Conservation (phyloP, 2,113 vertebrate genomes). For the Regulus satrapa region DNA sequence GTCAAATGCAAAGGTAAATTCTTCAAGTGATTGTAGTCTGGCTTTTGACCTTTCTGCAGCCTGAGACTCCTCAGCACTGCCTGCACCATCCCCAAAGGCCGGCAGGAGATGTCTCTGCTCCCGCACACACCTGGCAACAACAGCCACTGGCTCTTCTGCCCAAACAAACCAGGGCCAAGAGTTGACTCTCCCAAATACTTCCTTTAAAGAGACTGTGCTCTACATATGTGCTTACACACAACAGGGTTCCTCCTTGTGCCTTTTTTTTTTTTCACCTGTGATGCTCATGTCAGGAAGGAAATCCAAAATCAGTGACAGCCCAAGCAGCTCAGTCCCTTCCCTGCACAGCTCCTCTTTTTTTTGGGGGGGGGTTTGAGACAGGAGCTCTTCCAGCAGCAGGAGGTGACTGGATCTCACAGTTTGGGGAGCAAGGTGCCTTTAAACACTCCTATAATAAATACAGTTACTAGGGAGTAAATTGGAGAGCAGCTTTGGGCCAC, state of each 20-base stretch:
- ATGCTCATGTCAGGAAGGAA: background rate
- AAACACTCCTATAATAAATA: background rate
- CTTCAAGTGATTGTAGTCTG: background rate
- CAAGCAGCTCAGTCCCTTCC: background rate
- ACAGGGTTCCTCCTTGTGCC: background rate
- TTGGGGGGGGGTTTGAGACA: background rate
- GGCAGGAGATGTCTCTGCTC: background rate
- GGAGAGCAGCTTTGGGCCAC: background rate
- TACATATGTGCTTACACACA: rapidly evolving
- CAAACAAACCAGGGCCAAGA: background rate
- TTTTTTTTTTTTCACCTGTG: background rate
- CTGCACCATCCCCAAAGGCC: background rate
- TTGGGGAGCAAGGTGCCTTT: background rate
- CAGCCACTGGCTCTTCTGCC: background rate
- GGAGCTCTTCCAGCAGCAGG: background rate
- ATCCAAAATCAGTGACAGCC: background rate
- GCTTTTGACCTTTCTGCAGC: constrained; percentile 50
- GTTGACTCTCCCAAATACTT: background rate
- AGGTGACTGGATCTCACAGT: background rate
- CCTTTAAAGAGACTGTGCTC: background rate
- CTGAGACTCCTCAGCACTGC: background rate
- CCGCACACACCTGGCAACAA: background rate
- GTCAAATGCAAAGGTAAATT: background rate
- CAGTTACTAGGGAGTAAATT: background rate
- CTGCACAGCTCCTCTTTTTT: background rate